Base-by-base conservation (phyloP, 2,888 invertebrate species). In the Lampropteryx suffumata region DNA sequence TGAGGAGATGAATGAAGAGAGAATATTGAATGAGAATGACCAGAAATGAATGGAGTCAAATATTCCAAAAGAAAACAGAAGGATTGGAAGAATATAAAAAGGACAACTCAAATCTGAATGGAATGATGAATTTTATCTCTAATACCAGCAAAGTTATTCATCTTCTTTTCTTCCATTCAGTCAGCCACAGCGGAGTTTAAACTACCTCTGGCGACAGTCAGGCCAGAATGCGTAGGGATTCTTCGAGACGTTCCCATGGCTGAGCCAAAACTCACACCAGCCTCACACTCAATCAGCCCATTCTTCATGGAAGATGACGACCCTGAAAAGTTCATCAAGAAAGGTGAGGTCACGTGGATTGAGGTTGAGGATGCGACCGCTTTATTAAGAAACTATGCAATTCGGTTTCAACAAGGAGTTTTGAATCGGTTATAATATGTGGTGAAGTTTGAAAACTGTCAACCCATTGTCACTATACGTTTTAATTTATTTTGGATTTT, bases 141-240 rank as follows among this genome's bases (percentile, higher is more conserved):
- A 17, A 3, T 17, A 17, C 21, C 21, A 6, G 24, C 24, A 7
- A 24, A 6, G 7, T 24, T 5, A 24, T 5, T 8, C 11, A 17
- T 45, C 10, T 33, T 13, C 12, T 26, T 29, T 28, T 10, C 11
- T 46, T 49, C 51, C 40, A 47, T 42, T 17, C 71, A 95, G 95
- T 88, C 94, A 39, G 92, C 93, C 7, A 91, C 92, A 65, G 94
- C 93, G 13, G 92, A 93, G 60, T 95, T 94, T 76, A 93, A 93
- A 67, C 76, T 95, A 5, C 95, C 95, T 0, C 71, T 95, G 55
- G 82, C 93, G 33, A 90, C 91, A 37, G 94, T 95, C 0, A 85
- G 93, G 41, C 93, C 94, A 10, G 94, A 94, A 83, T 93, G 93
- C 59, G 92, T 92, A 27, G 94, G 93, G 10, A 90, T 94, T 53